A percentile compares a stretch with the other conserved stretches of the same genome.
Evolutionary conservation across 2,113 vertebrate genomes (phyloP).

Genomic region (Burhinus bistriatus): DNA sequence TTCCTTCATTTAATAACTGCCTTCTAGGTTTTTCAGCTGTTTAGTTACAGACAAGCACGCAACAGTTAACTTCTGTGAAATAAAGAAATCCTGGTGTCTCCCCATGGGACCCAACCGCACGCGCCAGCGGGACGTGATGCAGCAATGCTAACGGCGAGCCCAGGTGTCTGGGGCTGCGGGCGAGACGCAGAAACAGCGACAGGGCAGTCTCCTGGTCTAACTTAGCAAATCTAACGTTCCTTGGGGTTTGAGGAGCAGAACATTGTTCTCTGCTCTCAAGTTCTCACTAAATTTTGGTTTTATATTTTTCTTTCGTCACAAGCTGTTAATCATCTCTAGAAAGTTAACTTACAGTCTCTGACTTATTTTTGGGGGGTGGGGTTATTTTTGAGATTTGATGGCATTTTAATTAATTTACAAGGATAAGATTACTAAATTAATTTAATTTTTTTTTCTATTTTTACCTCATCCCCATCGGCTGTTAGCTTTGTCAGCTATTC

Average conservation of each 20-base stretch:
- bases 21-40: neutral
- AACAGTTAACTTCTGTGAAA: neutral
- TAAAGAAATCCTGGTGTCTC: neutral
- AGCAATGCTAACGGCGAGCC: fast-evolving
- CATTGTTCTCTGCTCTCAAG: fast-evolving
- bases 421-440: neutral
- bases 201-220: neutral
- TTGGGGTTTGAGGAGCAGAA: neutral
- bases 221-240: fast-evolving
- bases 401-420: neutral
- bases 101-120: fast-evolving
- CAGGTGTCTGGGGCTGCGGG: no score
- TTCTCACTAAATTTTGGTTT: neutral
- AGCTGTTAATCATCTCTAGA: neutral
- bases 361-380: fast-evolving
- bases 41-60: fast-evolving
- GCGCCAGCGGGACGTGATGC: fast-evolving
- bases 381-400: neutral
- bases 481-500: neutral
- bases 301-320: neutral
- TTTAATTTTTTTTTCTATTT: neutral
- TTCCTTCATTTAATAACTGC: neutral
- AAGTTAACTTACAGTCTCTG: neutral
- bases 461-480: fast-evolving
- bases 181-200: neutral